Evolutionary conservation across 2,888 invertebrate genomes (phyloP).

Genomic region (Stenichneumon culpator): DNA sequence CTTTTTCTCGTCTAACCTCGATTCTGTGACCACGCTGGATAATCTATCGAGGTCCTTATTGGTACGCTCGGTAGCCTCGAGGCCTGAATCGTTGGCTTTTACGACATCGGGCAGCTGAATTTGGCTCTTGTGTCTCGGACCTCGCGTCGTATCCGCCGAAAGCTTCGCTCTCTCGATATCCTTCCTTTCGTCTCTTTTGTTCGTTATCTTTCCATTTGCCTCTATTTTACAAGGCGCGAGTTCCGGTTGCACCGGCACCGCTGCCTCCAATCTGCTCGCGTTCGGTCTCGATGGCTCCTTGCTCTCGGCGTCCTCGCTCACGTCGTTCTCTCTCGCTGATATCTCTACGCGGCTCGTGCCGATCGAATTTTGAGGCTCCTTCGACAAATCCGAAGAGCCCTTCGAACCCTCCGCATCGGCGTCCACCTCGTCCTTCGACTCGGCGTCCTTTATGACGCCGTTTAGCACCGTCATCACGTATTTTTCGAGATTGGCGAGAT

Average conservation of each 20-base stretch:
- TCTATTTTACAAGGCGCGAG: constrained; percentile 5
- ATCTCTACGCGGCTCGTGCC: constrained; percentile 38
- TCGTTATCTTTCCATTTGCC: constrained; percentile 51
- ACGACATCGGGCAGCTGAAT: background rate
- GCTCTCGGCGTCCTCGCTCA: constrained; percentile 35
- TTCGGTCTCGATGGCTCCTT: constrained; percentile 77
- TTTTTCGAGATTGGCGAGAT: constrained; percentile 82
- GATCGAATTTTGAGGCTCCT: constrained; percentile 51
- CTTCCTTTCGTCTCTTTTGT: constrained; percentile 39
- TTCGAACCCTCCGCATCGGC: constrained; percentile 48
- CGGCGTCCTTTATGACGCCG: constrained; percentile 82
- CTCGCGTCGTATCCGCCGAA: background rate
- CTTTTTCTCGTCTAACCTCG: constrained; percentile 45
- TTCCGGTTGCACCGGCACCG: constrained; percentile 70
- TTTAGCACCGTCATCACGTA: constrained; percentile 84
- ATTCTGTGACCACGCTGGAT: constrained; percentile 20
- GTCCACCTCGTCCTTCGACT: constrained; percentile 66
- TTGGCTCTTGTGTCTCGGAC: background rate
- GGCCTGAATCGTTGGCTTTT: background rate
- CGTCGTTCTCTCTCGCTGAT: constrained; percentile 24
- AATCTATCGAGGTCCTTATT: constrained; percentile 18
- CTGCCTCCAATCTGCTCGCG: constrained; percentile 77
- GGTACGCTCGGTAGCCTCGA: background rate
- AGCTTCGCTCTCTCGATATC: constrained; percentile 35
- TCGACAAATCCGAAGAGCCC: constrained; percentile 6